A percentile compares a stretch with the other conserved stretches of the same genome.
Conservation (phyloP, 2,113 vertebrate genomes). For the Thryonomys swinderianus region DNA sequence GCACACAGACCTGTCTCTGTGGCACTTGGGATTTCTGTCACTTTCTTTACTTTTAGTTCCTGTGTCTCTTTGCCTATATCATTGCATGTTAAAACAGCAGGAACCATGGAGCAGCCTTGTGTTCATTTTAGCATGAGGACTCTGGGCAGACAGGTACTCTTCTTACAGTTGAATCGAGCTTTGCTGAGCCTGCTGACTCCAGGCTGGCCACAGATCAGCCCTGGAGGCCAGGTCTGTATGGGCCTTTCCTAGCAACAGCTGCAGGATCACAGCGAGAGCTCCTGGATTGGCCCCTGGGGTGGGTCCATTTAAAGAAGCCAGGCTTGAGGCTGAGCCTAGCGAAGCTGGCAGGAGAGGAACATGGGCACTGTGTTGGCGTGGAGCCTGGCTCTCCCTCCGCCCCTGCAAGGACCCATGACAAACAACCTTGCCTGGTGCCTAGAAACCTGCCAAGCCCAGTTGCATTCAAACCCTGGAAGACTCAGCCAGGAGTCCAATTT, state of each 20-base stretch:
- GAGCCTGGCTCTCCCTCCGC: not conserved
- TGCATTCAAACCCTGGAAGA: slow-evolving; percentile 53
- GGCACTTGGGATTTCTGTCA: slow-evolving; percentile 30
- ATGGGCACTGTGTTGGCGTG: not conserved
- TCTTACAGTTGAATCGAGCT: not conserved
- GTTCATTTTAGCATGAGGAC: slow-evolving; percentile 14
- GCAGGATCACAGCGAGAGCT: not conserved
- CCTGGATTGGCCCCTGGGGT: not conserved
- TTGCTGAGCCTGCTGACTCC: not conserved
- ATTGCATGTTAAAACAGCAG: not conserved
- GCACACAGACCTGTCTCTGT: not conserved
- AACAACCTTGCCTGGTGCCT: slow-evolving; percentile 62
- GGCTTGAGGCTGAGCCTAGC: not conserved
- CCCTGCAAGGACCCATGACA: slow-evolving; percentile 55
- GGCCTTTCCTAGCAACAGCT: slow-evolving; percentile 62
- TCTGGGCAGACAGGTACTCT: not conserved
- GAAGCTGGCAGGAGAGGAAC: not conserved
- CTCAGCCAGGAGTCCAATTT: slow-evolving; percentile 41
- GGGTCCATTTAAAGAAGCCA: slow-evolving; percentile 52
- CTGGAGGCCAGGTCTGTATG: not conserved
- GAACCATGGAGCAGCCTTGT: not conserved
- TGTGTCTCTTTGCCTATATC: not conserved
- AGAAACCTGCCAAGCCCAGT: slow-evolving; percentile 30
- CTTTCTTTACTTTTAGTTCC: not conserved
- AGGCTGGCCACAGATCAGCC: not conserved